Evolutionary conservation across 2,113 vertebrate species (phyloP), one percentile per base, ranked within the genome.

Genomic region (Ceratotherium simum): DNA sequence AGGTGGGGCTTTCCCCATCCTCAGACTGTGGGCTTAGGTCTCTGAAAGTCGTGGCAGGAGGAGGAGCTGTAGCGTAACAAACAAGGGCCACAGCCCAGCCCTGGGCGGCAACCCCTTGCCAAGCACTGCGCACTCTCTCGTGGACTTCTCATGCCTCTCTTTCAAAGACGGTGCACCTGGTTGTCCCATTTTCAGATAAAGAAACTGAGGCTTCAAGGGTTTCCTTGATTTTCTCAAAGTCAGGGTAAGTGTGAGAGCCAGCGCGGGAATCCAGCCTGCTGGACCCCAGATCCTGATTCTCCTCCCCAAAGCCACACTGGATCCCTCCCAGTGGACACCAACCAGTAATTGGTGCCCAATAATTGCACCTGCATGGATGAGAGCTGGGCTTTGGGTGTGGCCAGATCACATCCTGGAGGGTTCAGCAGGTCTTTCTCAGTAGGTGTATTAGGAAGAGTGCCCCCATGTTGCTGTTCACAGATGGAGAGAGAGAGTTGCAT

Each of bases 111-210:
- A 29, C 25, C 33, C 48, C 10, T 6, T 10, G 33, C 27, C 13
- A 42, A 9, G n/a, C 23, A 3, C 3, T 10, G 12, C 7, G 8
- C 18, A 7, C 83, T 0, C 8, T 56, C 58, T 25, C 16, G 36
- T 12, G 20, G 9, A 39, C 27, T 31, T 13, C 83, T 21, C 42
- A 2, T 5, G 2, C 27, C 18, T 12, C 31, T 29, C 16, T 16
- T 14, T 27, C 13, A 36, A 13, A 18, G 36, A 29, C 6, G n/a
- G 11, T 12, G 0, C 65, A 62, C 20, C 14, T 13, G 0, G 1
- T 17, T 42, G 33, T 73, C n/a, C 65, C 23, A 3, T 20, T 73
- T 46, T 10, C 20, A n/a, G 31, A 42, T 27, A 3, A 39, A 14
- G 20, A 70, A 54, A 23, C 18, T 4, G 42, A 36, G 29, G 29